phyloP scores from a whole-genome alignment of 2,888 invertebrate species.

The Zele albiditarsus region DNA sequence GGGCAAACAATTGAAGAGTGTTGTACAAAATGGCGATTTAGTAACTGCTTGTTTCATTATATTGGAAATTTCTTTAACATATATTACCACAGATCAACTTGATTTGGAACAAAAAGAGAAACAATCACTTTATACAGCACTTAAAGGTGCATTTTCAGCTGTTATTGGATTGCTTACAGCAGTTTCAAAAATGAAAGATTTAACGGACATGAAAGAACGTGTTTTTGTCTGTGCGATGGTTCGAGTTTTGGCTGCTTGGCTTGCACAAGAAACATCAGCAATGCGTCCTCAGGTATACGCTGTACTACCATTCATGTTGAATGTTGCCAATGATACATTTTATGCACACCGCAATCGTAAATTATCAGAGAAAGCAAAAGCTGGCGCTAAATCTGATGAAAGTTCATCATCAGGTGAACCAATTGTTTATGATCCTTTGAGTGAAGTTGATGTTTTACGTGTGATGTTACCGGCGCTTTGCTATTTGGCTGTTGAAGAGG shows the following conservation, averaged over 20 bases:
- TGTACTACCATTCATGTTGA: slow-evolving; percentile 86
- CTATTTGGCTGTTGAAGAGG: slow-evolving; percentile 93
- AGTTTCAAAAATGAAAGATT: slow-evolving; percentile 83
- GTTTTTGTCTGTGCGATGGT: slow-evolving; percentile 89
- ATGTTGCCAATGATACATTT: slow-evolving; percentile 87
- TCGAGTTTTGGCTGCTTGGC: slow-evolving; percentile 89
- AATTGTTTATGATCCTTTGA: slow-evolving; percentile 73
- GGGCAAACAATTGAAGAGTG: slow-evolving; percentile 86
- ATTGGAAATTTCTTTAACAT: slow-evolving; percentile 85
- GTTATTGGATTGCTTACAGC: slow-evolving; percentile 83
- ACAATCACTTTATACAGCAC: slow-evolving; percentile 89
- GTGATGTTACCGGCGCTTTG: slow-evolving; percentile 91
- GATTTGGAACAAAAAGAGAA: slow-evolving; percentile 93
- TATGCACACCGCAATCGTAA: slow-evolving; percentile 81
- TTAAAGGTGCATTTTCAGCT: slow-evolving; percentile 91
- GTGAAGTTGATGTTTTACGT: slow-evolving; percentile 83
- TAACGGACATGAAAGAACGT: slow-evolving; percentile 81
- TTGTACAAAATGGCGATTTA: slow-evolving; percentile 83
- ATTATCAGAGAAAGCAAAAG: slow-evolving; percentile 80
- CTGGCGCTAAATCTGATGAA: slow-evolving; percentile 68
- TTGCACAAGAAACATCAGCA: slow-evolving; percentile 92
- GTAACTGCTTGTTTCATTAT: slow-evolving; percentile 89
- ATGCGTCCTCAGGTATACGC: slow-evolving; percentile 89
- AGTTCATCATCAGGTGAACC: slow-evolving; percentile 63
- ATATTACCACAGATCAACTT: slow-evolving; percentile 86